A percentile compares a stretch with the other conserved stretches of the same genome.
Conservation (phyloP, 2,113 vertebrate genomes). For the Alethe castanea region DNA sequence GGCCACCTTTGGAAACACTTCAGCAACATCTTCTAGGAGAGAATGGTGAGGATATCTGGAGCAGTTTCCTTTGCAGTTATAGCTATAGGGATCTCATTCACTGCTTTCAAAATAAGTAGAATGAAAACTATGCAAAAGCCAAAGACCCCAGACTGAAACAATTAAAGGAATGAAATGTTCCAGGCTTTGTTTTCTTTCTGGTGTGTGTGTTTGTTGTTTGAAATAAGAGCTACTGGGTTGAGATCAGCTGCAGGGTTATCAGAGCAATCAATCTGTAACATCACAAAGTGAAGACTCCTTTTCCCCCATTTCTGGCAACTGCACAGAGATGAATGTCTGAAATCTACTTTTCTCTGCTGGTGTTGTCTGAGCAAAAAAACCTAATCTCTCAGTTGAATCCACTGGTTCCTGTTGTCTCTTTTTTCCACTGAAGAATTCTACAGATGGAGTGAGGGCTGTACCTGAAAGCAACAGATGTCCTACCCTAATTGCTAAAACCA, state of each 20-base stretch:
- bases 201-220: not conserved
- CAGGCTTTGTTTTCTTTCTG: not conserved
- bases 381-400: not conserved
- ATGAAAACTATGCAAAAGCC: not conserved
- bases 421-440: not conserved
- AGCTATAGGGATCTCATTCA: not conserved
- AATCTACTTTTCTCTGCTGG: not conserved
- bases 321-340: not conserved
- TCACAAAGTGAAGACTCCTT: not conserved
- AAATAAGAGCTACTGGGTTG: not conserved
- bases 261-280: not conserved
- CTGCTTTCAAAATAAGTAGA: not conserved
- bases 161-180: not conserved
- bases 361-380: not conserved
- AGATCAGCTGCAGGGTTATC: not conserved
- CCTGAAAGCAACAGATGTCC: not conserved
- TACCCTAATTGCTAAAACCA: not conserved
- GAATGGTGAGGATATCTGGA: not conserved
- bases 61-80: not conserved
- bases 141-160: not conserved
- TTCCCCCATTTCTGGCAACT: not conserved
- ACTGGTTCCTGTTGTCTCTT: not conserved
- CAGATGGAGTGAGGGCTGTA: not conserved
- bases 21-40: not conserved
- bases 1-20: not conserved